These are phyloP conservation scores for Melipona quadrifasciata DNA, from an alignment of 1,140 invertebrate genomes.

Conservation along the genomic window DNA sequence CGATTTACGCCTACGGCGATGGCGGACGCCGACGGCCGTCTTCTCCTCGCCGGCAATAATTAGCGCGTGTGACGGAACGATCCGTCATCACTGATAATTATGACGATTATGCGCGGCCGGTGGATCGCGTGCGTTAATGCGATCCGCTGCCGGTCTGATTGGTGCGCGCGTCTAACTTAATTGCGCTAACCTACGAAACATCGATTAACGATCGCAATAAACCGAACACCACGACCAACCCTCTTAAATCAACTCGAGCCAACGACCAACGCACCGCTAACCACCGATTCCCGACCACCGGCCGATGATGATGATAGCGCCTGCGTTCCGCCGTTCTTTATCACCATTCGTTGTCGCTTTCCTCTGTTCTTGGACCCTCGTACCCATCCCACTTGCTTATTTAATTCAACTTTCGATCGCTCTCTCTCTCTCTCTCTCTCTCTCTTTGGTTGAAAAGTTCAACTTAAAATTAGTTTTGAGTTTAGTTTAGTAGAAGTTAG, in stretches of 20 bases:
- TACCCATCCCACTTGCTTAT: too few relatives aligned
- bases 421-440: too few relatives aligned
- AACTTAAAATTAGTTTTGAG: too few relatives aligned
- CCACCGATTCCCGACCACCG: conserved; percentile 33
- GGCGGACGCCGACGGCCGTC: conserved; percentile 16
- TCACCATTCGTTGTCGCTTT: not conserved
- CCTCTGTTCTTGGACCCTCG: too few relatives aligned
- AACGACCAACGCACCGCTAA: not conserved
- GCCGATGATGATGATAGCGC: too few relatives aligned
- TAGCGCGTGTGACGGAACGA: conserved; percentile 71
- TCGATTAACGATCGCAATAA: conserved; percentile 77
- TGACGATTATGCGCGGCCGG: conserved; percentile 70
- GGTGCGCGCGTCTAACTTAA: conserved; percentile 71
- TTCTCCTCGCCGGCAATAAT: conserved; percentile 66
- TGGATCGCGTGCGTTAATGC: conserved; percentile 73
- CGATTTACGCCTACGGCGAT: conserved; percentile 62
- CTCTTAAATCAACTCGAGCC: conserved; percentile 67
- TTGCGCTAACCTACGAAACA: conserved; percentile 73
- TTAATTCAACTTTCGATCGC: too few relatives aligned
- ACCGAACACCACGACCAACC: conserved; percentile 67
- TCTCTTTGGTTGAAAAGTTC: too few relatives aligned
- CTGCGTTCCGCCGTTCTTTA: conserved; percentile 30
- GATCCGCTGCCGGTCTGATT: conserved; percentile 64
- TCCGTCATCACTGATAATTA: conserved; percentile 77
- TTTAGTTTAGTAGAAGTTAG: too few relatives aligned